Evolutionary conservation across 2,113 vertebrate species (phyloP).

Genomic region (Aldabrachelys gigantea): DNA sequence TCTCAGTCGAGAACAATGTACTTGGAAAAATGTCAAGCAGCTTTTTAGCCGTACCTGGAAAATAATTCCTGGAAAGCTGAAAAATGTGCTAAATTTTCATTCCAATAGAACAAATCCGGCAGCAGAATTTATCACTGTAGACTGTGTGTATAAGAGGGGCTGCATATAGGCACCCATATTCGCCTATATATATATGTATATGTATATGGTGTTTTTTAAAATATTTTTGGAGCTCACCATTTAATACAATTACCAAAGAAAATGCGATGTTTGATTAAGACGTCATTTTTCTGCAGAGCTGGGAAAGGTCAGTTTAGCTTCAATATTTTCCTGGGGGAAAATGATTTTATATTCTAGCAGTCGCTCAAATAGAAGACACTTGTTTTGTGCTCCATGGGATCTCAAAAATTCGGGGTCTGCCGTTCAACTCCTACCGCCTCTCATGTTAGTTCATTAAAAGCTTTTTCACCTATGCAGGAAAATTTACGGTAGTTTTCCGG

Average conservation of each 20-base stretch:
- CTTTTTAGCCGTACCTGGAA: conserved; percentile 24
- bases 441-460: not conserved
- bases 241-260: not conserved
- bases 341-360: not conserved
- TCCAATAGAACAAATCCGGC: conserved; percentile 29
- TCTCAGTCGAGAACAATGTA: not conserved
- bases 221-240: conserved; percentile 14
- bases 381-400: not conserved
- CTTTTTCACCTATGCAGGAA: conserved; percentile 31
- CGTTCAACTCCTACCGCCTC: conserved; percentile 7
- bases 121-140: conserved; percentile 33
- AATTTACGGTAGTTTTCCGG: conserved; percentile 62
- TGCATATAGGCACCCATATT: not conserved
- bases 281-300: not conserved
- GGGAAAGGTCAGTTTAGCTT: not conserved
- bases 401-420: not conserved
- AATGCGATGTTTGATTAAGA: not conserved
- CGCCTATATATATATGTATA: not conserved
- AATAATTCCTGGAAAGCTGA: conserved; percentile 52
- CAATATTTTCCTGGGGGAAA: not conserved
- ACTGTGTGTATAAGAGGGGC: not conserved
- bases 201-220: not conserved
- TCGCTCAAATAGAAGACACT: not conserved
- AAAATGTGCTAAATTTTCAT: conserved; percentile 10
- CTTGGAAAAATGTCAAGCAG: not conserved